These are phyloP conservation scores for Cataglyphis rosenhaueri DNA, from an alignment of 2,888 invertebrate genomes.

Conservation along the genomic window DNA sequence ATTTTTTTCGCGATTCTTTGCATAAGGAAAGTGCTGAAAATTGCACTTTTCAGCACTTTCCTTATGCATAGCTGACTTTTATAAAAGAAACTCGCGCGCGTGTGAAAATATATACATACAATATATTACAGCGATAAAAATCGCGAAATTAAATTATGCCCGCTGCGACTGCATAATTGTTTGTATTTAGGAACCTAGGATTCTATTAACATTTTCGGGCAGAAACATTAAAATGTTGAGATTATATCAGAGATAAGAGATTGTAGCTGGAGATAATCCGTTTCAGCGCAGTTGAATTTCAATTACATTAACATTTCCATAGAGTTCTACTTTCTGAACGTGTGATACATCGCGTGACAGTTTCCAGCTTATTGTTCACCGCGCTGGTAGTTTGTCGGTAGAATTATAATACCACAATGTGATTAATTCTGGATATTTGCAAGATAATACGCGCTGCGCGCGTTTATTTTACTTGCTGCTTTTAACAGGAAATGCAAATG, in stretches of 20 bases:
- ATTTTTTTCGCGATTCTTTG: background rate
- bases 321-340: background rate
- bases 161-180: background rate
- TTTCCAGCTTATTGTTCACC: slow-evolving; percentile 11
- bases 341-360: background rate
- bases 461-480: background rate
- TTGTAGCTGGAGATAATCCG: background rate
- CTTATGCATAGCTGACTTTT: background rate
- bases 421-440: background rate
- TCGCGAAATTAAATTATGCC: background rate
- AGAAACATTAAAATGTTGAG: background rate
- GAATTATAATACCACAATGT: slow-evolving; percentile 14
- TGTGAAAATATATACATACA: background rate
- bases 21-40: background rate
- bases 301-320: slow-evolving; percentile 1
- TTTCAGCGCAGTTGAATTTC: background rate
- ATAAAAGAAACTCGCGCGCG: background rate
- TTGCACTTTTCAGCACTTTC: too few relatives aligned
- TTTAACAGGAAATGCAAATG: background rate
- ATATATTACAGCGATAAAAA: background rate
- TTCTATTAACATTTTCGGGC: background rate
- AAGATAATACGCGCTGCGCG: background rate
- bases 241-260: background rate
- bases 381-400: background rate
- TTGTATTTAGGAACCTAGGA: background rate